Evolutionary conservation across 1,140 invertebrate species (phyloP), one percentile per base, ranked within the genome.

Genomic region (Centruroides vittatus): DNA sequence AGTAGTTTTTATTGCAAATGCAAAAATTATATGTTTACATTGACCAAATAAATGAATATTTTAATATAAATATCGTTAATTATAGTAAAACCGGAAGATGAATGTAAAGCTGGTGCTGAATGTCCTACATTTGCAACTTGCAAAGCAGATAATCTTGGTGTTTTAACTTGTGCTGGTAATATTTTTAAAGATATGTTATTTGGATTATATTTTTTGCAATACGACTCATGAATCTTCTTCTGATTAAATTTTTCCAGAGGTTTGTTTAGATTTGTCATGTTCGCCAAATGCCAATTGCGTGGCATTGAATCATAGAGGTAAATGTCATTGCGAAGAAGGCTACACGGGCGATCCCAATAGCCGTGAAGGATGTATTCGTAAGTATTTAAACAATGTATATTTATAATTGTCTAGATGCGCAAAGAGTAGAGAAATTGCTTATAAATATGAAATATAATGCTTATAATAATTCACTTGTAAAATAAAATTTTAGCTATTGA

Each of bases 291-390:
- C 89, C 0, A 80, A 84, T 62, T 93, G 90, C 74, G 70, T 87
- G 6, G 83, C 87, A 0, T 76, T 75, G 47, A 79, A 81, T 59
- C 88, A 92, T 56, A 56, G 56, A 23, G 66, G 68, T 47, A 79
- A 82, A 65, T 93, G 89, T 69, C 82, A 86, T 68, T 93, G 89
- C 71, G 73, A 85, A 3, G 70, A 79, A n/a, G 87, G 86, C 4
- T 92, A 81, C 70, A 80, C 81, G 23, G 90, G 89, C 13, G 91
- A 93, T 77, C 88, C 90, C 5, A 89, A 91, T 67, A 88, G 92
- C 70, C 79, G 90, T 13, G 84, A 83, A 62, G 91, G 91, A 8
- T 95, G 91, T 47, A 78, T 82, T 62, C 79, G 67, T 66, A 65
- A 69, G 64, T 61, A 47, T 34, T 51, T 49, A 12, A 50, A 41